Evolutionary conservation across 2,888 invertebrate species (phyloP), one percentile per base, ranked within the genome.

Genomic region (Conistra vaccinii): DNA sequence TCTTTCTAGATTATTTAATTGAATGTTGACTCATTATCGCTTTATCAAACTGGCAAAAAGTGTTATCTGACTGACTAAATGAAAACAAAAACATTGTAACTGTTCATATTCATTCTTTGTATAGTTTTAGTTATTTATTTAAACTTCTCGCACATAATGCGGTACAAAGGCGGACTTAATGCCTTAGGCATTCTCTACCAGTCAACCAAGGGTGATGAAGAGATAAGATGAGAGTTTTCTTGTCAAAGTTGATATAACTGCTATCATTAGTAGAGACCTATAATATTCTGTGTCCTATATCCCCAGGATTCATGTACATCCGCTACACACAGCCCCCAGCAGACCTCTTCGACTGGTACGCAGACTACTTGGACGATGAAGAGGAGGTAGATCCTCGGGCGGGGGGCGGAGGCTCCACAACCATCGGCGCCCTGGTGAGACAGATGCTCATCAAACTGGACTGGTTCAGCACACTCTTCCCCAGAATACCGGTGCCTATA

Each of bases 391-490:
- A 99, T 93, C 99, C 99, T 0, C 99, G 99, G 93, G 99, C 99
- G 26, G 99, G 99, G 23, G 99, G 99, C 61, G 99, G 99, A 20
- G 99, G 99, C 93, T 87, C 95, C 61, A 98, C 99, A 97, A 98
- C 98, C 35, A 98, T 99, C 75, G 99, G 99, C 0, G 98, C 98
- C 87, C 98, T 99, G 96, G 97, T 98, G 26, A 97, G 99, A 60
- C 99, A 99, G 93, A 99, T 99, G 97, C 97, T 99, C 71, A 98
- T 98, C 76, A 99, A 99, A 93, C 97, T 99, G 76, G 99, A 99
- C 93, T 99, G 99, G 99, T 99, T 99, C 96, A 99, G 99, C 60
- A 99, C 99, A 0, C 97, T 99, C 29, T 99, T 99, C 93, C 99
- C 99, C 0, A 97, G 99, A 86, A 99, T 99, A 93, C 99, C 99